Conservation (phyloP, 1,140 invertebrate species). For the Bilobella aurantiaca region DNA sequence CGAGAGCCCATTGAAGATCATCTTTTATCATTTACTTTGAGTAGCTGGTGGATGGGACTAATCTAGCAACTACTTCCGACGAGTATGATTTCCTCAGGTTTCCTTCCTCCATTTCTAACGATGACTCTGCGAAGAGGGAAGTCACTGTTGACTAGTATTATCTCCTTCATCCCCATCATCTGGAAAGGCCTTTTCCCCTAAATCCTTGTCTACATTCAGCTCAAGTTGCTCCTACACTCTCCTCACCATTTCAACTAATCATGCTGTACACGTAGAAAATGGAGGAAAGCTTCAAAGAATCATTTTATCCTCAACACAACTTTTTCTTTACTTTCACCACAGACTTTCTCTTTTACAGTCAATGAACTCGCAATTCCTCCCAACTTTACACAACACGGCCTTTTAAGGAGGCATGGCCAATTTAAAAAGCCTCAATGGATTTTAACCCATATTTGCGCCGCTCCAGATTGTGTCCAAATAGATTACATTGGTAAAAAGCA, state of each 20-base stretch:
- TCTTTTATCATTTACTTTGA: conserved; percentile 10
- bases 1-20: neutral
- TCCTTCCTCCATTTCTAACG: no score
- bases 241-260: conserved; percentile 17
- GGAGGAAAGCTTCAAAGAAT: conserved; percentile 22
- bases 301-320: neutral
- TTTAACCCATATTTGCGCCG: no score
- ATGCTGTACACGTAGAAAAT: conserved; percentile 34
- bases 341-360: neutral
- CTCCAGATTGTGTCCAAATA: no score
- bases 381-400: neutral
- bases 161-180: neutral
- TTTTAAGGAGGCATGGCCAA: no score
- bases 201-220: neutral
- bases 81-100: conserved; percentile 1
- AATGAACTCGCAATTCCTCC: neutral
- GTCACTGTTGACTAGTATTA: neutral
- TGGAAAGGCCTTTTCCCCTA: neutral
- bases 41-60: neutral
- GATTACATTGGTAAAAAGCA: no score
- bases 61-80: neutral
- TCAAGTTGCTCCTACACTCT: neutral
- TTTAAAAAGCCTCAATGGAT: no score
- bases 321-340: neutral
- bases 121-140: no score